Percentiles rank a stretch among this genome's conserved stretches.
These are phyloP conservation scores for Sula dactylatra DNA, from an alignment of 2,113 vertebrate species.

Conservation along the genomic window DNA sequence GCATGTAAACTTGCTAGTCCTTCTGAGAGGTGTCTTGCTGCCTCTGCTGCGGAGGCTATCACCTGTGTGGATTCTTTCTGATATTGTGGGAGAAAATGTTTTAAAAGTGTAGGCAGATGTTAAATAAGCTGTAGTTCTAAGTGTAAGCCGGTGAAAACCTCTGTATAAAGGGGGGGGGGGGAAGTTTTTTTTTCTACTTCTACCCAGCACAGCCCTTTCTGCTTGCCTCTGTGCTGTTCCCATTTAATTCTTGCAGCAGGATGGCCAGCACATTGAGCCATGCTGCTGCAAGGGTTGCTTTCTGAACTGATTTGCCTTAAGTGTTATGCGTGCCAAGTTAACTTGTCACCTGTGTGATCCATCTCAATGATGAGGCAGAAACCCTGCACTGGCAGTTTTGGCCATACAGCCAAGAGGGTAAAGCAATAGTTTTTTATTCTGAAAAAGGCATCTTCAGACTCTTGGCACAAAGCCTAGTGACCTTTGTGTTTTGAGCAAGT, in stretches of 20 bases:
- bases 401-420: neutral
- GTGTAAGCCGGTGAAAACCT: neutral
- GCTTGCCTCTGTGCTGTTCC: neutral
- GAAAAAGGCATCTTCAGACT: neutral
- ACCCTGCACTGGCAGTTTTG: neutral
- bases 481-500: neutral
- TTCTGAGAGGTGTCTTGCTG: neutral
- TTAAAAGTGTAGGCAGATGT: neutral
- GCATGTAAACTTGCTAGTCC: no score
- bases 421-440: neutral
- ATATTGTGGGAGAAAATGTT: neutral
- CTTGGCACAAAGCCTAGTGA: neutral
- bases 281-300: neutral
- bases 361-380: neutral
- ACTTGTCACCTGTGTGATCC: neutral
- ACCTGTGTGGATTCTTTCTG: neutral
- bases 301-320: neutral
- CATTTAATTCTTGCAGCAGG: neutral
- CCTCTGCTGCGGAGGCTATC: neutral
- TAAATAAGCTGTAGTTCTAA: neutral
- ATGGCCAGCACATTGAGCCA: rapidly evolving
- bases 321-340: rapidly evolving
- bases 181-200: neutral
- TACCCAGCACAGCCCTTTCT: neutral
- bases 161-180: neutral